Base-by-base conservation (phyloP, 2,797 vertebrate species). In the Cheirogaleus major region DNA sequence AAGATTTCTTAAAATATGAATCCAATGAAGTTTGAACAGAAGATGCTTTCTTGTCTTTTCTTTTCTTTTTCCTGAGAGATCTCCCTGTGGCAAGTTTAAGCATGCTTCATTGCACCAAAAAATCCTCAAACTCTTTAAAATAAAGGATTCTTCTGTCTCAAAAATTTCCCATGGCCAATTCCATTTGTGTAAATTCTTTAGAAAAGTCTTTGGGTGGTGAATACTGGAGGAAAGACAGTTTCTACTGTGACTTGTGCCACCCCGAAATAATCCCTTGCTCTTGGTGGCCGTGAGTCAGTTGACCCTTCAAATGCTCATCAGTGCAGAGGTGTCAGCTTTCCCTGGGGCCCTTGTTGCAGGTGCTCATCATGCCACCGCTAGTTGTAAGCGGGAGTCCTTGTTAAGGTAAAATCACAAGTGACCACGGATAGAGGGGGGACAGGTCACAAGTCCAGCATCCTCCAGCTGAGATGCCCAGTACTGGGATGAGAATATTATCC, bases 371-470 rank as follows among this genome's bases (percentile, higher is more conserved):
- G 23, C 25, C 43, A 14, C 48, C 2, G 9, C 43, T 15, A 3
- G 43, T 63, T 0, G 1, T 23, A 1, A 30, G 32, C 1, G 0
- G 17, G 8, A 20, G 11, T 32, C 41, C 52, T 22, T 0, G 48
- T 35, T 25, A 65, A 52, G n/a, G 38, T 8, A 6, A 14, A 72
- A 22, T 15, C 0, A 0, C 9, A 0, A 41, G 48, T 1, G 41
- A 22, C 8, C 6, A 0, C 1, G 0, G 5, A 6, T 45, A 17
- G n/a, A 41, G 27, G 45, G 10, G 10, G 12, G 23, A 11, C 14
- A 57, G 18, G 55, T 10, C 22, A 38, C 52, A 0, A 4, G 32
- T 0, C n/a, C 69, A 3, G 52, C 13, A 1, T 7, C 35, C 65
- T 23, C 38, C 3, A 1, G 25, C 61, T 1, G 52, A 41, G 73